These are phyloP conservation scores for Malthinus seriepunctatus DNA, from an alignment of 2,888 invertebrate species.

Conservation along the genomic window DNA sequence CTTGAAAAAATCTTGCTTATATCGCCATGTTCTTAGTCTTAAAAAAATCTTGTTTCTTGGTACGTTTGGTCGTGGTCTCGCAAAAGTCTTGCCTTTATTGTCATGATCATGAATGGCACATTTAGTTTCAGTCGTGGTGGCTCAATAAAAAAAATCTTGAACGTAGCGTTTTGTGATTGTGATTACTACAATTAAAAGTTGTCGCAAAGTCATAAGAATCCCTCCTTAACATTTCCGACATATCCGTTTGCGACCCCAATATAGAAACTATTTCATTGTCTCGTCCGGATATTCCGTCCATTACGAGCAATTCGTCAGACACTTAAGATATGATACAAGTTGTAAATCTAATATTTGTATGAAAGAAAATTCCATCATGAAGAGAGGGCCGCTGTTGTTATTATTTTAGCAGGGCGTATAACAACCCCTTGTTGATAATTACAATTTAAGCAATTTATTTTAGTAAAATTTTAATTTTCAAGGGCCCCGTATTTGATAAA, in stretches of 20 bases:
- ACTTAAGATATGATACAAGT: conserved; percentile 2
- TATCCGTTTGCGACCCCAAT: conserved; percentile 20
- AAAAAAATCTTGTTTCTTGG: too few relatives aligned
- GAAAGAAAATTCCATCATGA: too few relatives aligned
- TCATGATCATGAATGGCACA: too few relatives aligned
- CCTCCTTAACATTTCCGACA: conserved; percentile 12
- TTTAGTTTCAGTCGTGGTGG: too few relatives aligned
- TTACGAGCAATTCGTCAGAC: conserved; percentile 15
- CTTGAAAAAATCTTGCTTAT: too few relatives aligned
- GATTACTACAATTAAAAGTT: neutral
- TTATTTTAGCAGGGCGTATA: neutral
- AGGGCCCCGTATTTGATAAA: conserved; percentile 18
- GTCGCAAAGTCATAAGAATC: neutral
- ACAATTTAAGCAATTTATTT: neutral
- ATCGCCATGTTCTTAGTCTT: too few relatives aligned
- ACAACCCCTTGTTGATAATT: neutral
- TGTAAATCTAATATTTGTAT: too few relatives aligned
- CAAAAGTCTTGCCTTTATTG: too few relatives aligned
- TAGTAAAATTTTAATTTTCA: conserved; percentile 13
- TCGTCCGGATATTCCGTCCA: conserved; percentile 21
- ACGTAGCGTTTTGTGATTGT: too few relatives aligned
- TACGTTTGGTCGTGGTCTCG: too few relatives aligned
- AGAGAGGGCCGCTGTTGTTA: too few relatives aligned
- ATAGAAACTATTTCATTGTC: conserved; percentile 14
- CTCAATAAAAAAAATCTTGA: too few relatives aligned